phyloP scores from a whole-genome alignment of 2,888 invertebrate genomes.

The Drosophila cognata region DNA sequence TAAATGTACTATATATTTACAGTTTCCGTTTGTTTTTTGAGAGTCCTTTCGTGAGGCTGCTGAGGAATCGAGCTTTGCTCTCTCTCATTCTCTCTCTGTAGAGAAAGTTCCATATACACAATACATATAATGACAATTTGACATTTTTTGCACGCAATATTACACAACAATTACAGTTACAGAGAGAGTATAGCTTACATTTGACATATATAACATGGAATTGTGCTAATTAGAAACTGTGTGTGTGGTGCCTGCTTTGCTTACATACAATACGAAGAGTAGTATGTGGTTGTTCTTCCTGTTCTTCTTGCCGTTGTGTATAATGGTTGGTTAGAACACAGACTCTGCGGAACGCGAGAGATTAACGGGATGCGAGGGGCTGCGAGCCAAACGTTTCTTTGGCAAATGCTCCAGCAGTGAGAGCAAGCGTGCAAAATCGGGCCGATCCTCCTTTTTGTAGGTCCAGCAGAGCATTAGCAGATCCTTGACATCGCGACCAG shows the following conservation, averaged over 20 bases:
- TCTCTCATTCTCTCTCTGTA: slow-evolving; percentile 6
- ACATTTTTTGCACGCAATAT: slow-evolving; percentile 36
- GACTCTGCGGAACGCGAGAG: slow-evolving; percentile 98
- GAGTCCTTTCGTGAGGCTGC: slow-evolving; percentile 37
- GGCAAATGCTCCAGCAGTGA: slow-evolving; percentile 96
- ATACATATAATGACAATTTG: slow-evolving; percentile 21
- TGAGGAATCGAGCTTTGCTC: slow-evolving; percentile 43
- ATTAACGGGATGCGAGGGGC: slow-evolving; percentile 99
- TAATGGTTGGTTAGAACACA: slow-evolving; percentile 89
- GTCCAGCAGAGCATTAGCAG: slow-evolving; percentile 99
- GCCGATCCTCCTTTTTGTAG: slow-evolving; percentile 92
- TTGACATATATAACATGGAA: slow-evolving; percentile 43
- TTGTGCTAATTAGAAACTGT: slow-evolving; percentile 58
- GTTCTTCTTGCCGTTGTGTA: slow-evolving; percentile 11
- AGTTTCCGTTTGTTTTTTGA: slow-evolving; percentile 38
- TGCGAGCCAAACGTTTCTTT: slow-evolving; percentile 96
- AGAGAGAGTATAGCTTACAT: slow-evolving; percentile 22
- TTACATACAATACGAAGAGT: slow-evolving; percentile 21
- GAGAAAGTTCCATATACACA: slow-evolving; percentile 28
- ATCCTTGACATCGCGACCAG: slow-evolving; percentile 98
- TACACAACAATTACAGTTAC: slow-evolving; percentile 32
- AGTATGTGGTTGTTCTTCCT: neutral
- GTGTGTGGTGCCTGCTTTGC: slow-evolving; percentile 3
- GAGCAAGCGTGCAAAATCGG: slow-evolving; percentile 94
- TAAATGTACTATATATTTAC: slow-evolving; percentile 57